Conservation (phyloP, 2,888 invertebrate genomes). For the Urechis unicinctus region DNA sequence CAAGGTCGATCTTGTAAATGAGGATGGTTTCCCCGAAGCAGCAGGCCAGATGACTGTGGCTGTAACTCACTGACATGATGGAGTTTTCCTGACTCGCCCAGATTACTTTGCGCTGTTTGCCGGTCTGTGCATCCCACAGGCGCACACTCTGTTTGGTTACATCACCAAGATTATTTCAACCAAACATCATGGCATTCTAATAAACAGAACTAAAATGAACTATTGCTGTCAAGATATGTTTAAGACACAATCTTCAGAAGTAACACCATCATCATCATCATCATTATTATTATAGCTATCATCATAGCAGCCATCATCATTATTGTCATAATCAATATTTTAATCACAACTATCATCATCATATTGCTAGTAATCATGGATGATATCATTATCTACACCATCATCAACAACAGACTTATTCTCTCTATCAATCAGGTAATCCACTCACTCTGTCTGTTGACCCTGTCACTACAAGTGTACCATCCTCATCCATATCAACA, state of each 20-base stretch:
- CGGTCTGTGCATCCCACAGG: neutral
- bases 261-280: too few species aligned
- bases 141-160: neutral
- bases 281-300: too few species aligned
- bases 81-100: neutral
- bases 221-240: too few species aligned
- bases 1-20: neutral
- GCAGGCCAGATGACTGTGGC: neutral
- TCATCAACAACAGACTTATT: neutral
- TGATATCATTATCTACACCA: too few species aligned
- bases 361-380: too few species aligned
- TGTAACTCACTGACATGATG: neutral
- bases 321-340: too few species aligned
- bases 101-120: neutral
- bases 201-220: too few species aligned
- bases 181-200: too few species aligned
- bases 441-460: neutral
- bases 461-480: neutral
- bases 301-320: too few species aligned
- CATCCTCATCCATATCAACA: neutral
- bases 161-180: too few species aligned
- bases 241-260: too few species aligned
- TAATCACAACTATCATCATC: too few species aligned
- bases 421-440: neutral
- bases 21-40: neutral